Percentiles rank a stretch among this genome's conserved stretches.
Conservation (phyloP, 2,797 vertebrate species). For the Sitta carolinensis region DNA sequence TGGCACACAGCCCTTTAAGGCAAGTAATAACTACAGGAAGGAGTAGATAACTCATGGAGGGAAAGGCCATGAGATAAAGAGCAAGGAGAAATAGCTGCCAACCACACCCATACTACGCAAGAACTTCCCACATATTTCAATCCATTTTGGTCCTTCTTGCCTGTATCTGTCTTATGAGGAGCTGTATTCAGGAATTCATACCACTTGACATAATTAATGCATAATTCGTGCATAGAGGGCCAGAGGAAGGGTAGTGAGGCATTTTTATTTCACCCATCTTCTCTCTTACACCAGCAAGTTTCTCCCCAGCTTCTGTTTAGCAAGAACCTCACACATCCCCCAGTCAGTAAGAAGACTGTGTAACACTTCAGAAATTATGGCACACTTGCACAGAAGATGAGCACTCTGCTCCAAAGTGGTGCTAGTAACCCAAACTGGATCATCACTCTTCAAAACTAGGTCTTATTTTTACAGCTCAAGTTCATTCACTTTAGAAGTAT, state of each 20-base stretch:
- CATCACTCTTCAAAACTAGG: neutral
- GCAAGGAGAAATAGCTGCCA: neutral
- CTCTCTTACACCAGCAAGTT: neutral
- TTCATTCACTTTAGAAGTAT: neutral
- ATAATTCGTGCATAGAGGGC: neutral
- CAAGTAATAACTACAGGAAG: neutral
- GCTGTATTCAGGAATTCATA: neutral
- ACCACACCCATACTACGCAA: neutral
- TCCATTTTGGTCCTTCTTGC: neutral
- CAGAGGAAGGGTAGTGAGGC: neutral
- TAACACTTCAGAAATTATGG: neutral
- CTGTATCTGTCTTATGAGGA: neutral
- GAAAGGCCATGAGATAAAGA: neutral
- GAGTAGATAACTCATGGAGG: neutral
- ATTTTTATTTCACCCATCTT: neutral
- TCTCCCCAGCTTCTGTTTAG: neutral
- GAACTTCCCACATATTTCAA: neutral
- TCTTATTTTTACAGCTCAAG: neutral
- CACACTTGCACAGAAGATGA: neutral
- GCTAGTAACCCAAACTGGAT: neutral
- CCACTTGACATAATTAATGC: neutral
- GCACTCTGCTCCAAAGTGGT: neutral
- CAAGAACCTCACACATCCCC: neutral
- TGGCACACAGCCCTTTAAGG: neutral
- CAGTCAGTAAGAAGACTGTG: neutral